phyloP scores from a whole-genome alignment of 1,140 invertebrate genomes.

The Saccostrea glomerata region DNA sequence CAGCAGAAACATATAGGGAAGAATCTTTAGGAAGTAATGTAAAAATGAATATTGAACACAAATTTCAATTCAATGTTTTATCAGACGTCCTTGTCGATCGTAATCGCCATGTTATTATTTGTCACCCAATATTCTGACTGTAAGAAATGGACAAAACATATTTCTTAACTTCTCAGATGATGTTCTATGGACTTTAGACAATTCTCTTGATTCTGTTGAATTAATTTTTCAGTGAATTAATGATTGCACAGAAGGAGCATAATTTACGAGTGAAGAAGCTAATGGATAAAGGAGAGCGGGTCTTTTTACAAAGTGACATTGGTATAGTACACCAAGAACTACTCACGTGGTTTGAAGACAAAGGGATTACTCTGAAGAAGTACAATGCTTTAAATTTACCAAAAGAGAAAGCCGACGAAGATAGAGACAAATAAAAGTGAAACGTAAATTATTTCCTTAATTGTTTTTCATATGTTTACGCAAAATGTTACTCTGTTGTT shows the following conservation, averaged over 20 bases:
- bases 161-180: too few species aligned
- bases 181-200: too few species aligned
- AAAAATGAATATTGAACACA: too few species aligned
- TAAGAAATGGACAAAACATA: too few species aligned
- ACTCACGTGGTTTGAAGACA: slow-evolving; percentile 38
- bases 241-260: slow-evolving; percentile 49
- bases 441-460: not conserved
- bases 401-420: not conserved
- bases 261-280: slow-evolving; percentile 30
- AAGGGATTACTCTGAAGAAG: not conserved
- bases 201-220: too few species aligned
- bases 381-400: not conserved
- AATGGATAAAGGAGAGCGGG: slow-evolving; percentile 4
- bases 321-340: slow-evolving; percentile 45
- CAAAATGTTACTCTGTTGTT: not conserved
- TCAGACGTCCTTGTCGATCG: too few species aligned
- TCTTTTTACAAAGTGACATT: slow-evolving; percentile 39
- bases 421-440: not conserved
- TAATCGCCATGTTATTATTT: too few species aligned
- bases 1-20: too few species aligned
- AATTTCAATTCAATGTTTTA: too few species aligned
- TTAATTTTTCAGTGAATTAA: slow-evolving; percentile 46
- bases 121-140: too few species aligned
- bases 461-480: not conserved
- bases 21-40: too few species aligned